Evolutionary conservation across 1,140 invertebrate species (phyloP), one percentile per base, ranked within the genome.

Genomic region (Macrobrachium rosenbergii): DNA sequence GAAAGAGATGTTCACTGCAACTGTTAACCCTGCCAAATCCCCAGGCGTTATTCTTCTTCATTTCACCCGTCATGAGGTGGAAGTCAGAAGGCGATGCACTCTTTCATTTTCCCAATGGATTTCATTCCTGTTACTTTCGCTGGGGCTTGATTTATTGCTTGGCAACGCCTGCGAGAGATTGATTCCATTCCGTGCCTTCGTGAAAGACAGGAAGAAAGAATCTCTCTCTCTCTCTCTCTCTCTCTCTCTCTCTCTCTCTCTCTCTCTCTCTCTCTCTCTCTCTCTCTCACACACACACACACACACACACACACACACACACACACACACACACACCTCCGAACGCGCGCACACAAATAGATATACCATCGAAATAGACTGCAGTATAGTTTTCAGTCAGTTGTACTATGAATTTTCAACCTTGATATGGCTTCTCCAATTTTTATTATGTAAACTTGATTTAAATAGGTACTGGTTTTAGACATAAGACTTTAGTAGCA

Each of bases 281-380:
- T 37, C 28, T 3, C 12, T 45, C 23, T 45, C 23, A 75, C 75
- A 77, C 11, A 23, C 37, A 77, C 19, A 52, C 75, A 77, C 28
- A 45, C 73, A 52, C 23, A 45, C 73, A 76, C 23, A 45, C 23
- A 76, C 37, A 76, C 73, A 76, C 28, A 76, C 73, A 76, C 73
- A 52, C 37, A 52, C 23, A 45, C 23, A 45, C 73, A 28, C n/a
- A 28, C 10, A 73, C 23, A 28, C 72, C n/a, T 45, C 17, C 19
- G 45, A 16, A 23, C 23, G 60, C 28, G 12, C 16, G 37, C 16
- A 52, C 87, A 87, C 10, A 28, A 14, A 43, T n/a, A 45, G 19
- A 58, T 64, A 19, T 52, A 21, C 58, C 62, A 52, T 77, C 21
- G n/a, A 45, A n/a, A 58, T 77, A n/a, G n/a, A 77, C 75, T 77